Percentiles rank a stretch among this genome's conserved stretches.
phyloP scores from a whole-genome alignment of 2,888 invertebrate genomes.

The Molanna angustata region DNA sequence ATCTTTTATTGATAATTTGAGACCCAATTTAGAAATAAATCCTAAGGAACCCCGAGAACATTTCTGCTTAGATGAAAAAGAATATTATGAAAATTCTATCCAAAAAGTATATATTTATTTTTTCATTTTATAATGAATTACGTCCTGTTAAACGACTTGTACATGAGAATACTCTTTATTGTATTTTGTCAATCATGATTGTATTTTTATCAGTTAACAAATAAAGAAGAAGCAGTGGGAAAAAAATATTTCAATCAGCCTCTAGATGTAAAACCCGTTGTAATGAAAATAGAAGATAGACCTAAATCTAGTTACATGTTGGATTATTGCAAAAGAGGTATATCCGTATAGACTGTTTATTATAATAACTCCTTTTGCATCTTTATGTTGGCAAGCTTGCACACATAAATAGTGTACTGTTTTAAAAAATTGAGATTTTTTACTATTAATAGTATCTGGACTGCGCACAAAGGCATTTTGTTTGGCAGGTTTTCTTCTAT shows the following conservation, averaged over 20 bases:
- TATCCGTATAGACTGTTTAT: no score
- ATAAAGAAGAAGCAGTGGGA: constrained; percentile 12
- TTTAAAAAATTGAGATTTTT: no score
- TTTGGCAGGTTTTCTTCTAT: no score
- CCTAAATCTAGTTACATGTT: constrained; percentile 18
- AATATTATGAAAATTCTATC: constrained; percentile 12
- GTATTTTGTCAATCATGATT: not conserved
- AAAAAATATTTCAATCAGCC: constrained; percentile 18
- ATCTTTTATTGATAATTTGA: constrained; percentile 4
- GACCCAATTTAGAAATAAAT: not conserved
- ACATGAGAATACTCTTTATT: not conserved
- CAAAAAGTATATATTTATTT: constrained; percentile 7
- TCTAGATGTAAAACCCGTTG: constrained; percentile 10
- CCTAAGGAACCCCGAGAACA: constrained; percentile 9
- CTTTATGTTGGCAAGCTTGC: no score
- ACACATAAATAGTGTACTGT: no score
- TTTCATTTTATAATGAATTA: not conserved
- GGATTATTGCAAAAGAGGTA: constrained; percentile 20
- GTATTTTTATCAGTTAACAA: constrained; percentile 15
- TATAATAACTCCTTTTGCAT: no score
- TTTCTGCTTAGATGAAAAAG: constrained; percentile 11
- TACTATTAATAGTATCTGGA: no score
- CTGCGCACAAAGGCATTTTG: no score
- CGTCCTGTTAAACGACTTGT: not conserved
- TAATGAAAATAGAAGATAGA: constrained; percentile 10